phyloP scores from a whole-genome alignment of 2,797 vertebrate species.

The Ambastaia sidthimunki region DNA sequence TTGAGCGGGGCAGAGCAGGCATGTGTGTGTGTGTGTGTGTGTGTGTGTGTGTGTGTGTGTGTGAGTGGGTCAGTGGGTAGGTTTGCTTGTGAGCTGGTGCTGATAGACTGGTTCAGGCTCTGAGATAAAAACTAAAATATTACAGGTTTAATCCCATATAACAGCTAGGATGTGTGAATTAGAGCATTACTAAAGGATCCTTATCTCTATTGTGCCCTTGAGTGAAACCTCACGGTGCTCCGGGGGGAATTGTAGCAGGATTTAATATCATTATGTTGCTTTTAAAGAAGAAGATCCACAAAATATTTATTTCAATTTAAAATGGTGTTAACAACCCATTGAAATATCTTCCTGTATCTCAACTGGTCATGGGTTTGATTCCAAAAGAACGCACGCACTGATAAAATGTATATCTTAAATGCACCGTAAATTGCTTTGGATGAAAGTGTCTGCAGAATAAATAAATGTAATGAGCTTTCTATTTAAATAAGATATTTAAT shows the following conservation, averaged over 20 bases:
- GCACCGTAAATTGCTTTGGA: background rate
- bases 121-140: constrained; percentile 26
- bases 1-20: background rate
- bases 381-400: background rate
- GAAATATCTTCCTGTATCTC: background rate
- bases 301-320: background rate
- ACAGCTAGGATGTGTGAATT: constrained; percentile 34
- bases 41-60: no score
- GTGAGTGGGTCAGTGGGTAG: background rate
- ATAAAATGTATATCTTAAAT: background rate
- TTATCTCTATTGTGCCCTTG: constrained; percentile 28
- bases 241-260: background rate
- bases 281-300: constrained; percentile 17
- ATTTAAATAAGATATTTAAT: background rate
- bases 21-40: background rate
- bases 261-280: background rate
- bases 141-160: constrained; percentile 35
- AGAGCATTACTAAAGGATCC: constrained; percentile 45
- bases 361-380: background rate
- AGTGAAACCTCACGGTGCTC: constrained; percentile 15
- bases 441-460: background rate
- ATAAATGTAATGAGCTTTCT: background rate
- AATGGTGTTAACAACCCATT: background rate
- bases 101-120: constrained; percentile 15
- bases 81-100: constrained; percentile 14